Conservation (phyloP, 2,888 invertebrate species). For the Eledona agricola region DNA sequence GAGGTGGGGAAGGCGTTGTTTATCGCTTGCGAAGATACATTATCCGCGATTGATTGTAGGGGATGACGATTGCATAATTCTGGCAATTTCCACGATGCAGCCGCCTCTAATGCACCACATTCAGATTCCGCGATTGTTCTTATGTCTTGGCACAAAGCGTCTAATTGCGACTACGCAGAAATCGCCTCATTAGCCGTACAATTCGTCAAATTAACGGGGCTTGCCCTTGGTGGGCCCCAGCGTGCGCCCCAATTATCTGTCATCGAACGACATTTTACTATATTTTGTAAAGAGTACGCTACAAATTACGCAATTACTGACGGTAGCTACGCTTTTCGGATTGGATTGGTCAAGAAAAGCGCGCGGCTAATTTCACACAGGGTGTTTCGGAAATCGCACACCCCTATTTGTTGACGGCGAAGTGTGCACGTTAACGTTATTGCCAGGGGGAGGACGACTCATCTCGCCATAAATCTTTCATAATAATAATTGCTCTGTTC, state of each 20-base stretch:
- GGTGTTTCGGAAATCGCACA: slow-evolving; percentile 1
- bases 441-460: slow-evolving; percentile 12
- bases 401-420: slow-evolving; percentile 8
- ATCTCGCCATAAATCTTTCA: slow-evolving; percentile 7
- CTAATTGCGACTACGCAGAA: slow-evolving; percentile 34
- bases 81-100: slow-evolving; percentile 6
- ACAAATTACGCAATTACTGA: slow-evolving; percentile 38
- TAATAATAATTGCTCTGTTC: not conserved
- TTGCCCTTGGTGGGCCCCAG: slow-evolving; percentile 12
- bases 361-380: slow-evolving; percentile 14
- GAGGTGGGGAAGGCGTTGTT: too few relatives aligned
- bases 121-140: slow-evolving; percentile 17
- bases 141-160: slow-evolving; percentile 11
- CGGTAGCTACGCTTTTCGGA: slow-evolving; percentile 30
- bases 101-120: slow-evolving; percentile 15
- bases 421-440: slow-evolving; percentile 19
- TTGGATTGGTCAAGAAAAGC: slow-evolving; percentile 39
- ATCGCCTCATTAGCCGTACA: slow-evolving; percentile 21
- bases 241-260: slow-evolving; percentile 28
- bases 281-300: slow-evolving; percentile 34
- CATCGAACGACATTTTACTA: slow-evolving; percentile 30
- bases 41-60: not conserved
- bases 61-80: slow-evolving; percentile 3
- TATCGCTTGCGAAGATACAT: too few relatives aligned
- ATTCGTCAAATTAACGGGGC: slow-evolving; percentile 22